Percentiles rank a stretch among this genome's conserved stretches.
phyloP scores from a whole-genome alignment of 2,888 invertebrate species.

The Pristionchus fissidentatus region DNA sequence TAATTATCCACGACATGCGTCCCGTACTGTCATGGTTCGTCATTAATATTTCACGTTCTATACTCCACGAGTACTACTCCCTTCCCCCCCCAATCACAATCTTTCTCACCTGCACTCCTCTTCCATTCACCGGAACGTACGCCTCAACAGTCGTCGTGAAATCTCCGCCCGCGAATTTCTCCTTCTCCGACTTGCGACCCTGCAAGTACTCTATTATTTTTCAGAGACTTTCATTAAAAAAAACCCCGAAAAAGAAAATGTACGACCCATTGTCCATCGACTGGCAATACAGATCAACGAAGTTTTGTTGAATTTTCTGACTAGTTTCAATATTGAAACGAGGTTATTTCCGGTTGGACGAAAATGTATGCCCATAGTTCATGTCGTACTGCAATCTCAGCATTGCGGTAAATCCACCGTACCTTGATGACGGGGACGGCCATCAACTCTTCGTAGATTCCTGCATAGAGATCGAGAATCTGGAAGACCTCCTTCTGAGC shows the following conservation, averaged over 20 bases:
- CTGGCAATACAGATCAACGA: too few species aligned
- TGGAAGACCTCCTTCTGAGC: slow-evolving; percentile 88
- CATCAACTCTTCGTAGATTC: slow-evolving; percentile 89
- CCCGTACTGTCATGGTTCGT: too few species aligned
- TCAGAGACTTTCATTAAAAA: too few species aligned
- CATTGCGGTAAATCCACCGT: slow-evolving; percentile 82
- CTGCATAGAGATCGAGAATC: slow-evolving; percentile 86
- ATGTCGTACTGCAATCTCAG: not conserved
- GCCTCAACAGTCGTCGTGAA: slow-evolving; percentile 97
- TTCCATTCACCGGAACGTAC: slow-evolving; percentile 80
- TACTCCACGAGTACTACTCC: not conserved
- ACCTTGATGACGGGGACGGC: slow-evolving; percentile 93
- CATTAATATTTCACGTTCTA: not conserved
- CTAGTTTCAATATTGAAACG: too few species aligned
- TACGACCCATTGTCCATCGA: too few species aligned
- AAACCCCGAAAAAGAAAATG: too few species aligned
- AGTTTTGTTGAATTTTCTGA: too few species aligned
- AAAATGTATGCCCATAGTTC: too few species aligned
- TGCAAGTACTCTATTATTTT: too few species aligned
- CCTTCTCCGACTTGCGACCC: slow-evolving; percentile 76
- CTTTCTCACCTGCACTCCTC: slow-evolving; percentile 63
- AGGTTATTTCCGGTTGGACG: too few species aligned
- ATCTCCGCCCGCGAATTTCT: slow-evolving; percentile 97
- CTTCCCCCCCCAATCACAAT: not conserved
- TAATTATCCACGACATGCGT: too few species aligned